Evolutionary conservation across 2,113 vertebrate species (phyloP), one percentile per base, ranked within the genome.

Genomic region (Cryptomyrus ogoouensis): DNA sequence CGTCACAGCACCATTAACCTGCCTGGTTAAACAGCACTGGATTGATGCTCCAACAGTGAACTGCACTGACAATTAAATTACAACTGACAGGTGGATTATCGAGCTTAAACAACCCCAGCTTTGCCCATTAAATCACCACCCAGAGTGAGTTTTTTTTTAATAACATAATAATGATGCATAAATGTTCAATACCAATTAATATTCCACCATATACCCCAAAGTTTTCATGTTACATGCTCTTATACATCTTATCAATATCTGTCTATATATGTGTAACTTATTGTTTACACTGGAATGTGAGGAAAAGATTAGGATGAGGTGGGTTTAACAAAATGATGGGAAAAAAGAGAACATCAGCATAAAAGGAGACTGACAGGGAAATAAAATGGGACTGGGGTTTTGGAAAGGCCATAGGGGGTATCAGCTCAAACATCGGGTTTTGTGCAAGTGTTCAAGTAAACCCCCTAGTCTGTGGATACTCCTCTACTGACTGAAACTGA

Each of bases 61-160:
- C 96, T 97, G 97, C 96, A 97, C 96, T 98, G 97, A 97, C 97
- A 98, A 98, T 98, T 98, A 98, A 98, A 97, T 97, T 97, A 97
- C 97, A 97, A 97, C 97, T 98, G 97, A 98, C 97, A 98, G 97
- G 96, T 96, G 97, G 97, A 97, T 97, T 97, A 96, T 96, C 96
- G 92, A 97, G 97, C 98, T 98, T 98, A 98, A 66, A 50, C 52
- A 42, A 10, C 21, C 12, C 10, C 35, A 6, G 19, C 17, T 42
- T 12, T 24, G 8, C 24, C 58, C 31, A 42, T 88, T 27, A 88
- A 24, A 56, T 39, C 5, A 21, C 13, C 15, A 88, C 15, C 13
- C 44, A n/a, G 27, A 12, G 10, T 44, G 39, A 35, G 15, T 50
- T 94, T 96, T 77, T 77, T 96, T 96, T 96, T 2, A 35, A 97